These are phyloP conservation scores for Metaphire vulgaris DNA, from an alignment of 1,140 invertebrate genomes.

Conservation along the genomic window DNA sequence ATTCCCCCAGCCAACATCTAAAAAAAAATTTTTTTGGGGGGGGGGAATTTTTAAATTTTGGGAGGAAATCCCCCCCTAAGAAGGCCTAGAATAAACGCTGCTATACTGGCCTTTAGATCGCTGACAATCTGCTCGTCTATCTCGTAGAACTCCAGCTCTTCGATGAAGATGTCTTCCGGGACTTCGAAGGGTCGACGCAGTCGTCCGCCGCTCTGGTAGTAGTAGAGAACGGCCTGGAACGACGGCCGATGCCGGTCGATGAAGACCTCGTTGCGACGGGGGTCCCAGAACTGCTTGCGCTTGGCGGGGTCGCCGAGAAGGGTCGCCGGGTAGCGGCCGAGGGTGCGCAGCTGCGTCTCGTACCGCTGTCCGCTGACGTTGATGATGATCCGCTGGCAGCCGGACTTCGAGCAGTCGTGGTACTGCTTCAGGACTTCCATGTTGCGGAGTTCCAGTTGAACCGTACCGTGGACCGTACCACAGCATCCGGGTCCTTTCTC, in stretches of 20 bases:
- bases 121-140: conserved; percentile 43
- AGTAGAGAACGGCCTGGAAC: conserved; percentile 83
- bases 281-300: conserved; percentile 80
- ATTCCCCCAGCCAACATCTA: too few species aligned
- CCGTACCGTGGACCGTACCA: not conserved
- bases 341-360: conserved; percentile 92
- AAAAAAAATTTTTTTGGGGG: too few species aligned
- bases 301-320: conserved; percentile 88
- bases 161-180: conserved; percentile 63
- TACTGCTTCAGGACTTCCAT: not conserved
- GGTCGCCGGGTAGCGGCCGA: conserved; percentile 69
- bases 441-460: not conserved
- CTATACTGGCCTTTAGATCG: too few species aligned
- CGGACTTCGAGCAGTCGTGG: not conserved
- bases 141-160: conserved; percentile 50
- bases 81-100: too few species aligned
- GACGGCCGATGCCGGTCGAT: conserved; percentile 97
- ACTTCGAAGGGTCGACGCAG: conserved; percentile 94
- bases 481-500: not conserved
- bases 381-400: conserved; percentile 65
- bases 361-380: conserved; percentile 95
- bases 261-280: conserved; percentile 95
- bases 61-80: too few species aligned
- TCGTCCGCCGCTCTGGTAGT: conserved; percentile 96
- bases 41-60: too few species aligned